Evolutionary conservation across 2,888 invertebrate genomes (phyloP).

Genomic region (Drosophila limbata): DNA sequence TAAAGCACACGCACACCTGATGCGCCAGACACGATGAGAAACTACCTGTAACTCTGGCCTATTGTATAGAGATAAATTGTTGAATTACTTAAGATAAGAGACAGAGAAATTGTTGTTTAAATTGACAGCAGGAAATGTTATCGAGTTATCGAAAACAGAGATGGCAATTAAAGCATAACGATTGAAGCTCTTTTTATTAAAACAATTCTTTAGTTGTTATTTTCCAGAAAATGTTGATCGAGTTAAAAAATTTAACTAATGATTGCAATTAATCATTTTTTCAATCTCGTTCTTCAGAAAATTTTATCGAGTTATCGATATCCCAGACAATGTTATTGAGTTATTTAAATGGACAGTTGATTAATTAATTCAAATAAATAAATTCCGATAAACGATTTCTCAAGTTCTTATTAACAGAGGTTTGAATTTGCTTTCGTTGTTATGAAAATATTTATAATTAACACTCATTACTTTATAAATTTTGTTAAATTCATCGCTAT

Average conservation of each 20-base stretch:
- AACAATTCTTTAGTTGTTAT: no score
- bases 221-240: no score
- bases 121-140: constrained; percentile 13
- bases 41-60: constrained; percentile 6
- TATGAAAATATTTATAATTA: not conserved
- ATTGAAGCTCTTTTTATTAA: no score
- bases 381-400: not conserved
- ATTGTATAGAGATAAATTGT: constrained; percentile 8
- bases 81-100: constrained; percentile 4
- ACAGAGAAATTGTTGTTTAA: not conserved
- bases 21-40: constrained; percentile 7
- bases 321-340: not conserved
- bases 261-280: no score
- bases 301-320: no score
- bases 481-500: not conserved
- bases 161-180: not conserved
- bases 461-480: not conserved
- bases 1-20: constrained; percentile 1
- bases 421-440: not conserved
- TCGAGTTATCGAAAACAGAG: not conserved
- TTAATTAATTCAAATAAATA: not conserved
- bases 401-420: not conserved
- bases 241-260: no score
- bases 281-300: no score
- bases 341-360: not conserved